Evolutionary conservation across 2,113 vertebrate genomes (phyloP), one percentile per base, ranked within the genome.

Genomic region (Aptenodytes patagonicus): DNA sequence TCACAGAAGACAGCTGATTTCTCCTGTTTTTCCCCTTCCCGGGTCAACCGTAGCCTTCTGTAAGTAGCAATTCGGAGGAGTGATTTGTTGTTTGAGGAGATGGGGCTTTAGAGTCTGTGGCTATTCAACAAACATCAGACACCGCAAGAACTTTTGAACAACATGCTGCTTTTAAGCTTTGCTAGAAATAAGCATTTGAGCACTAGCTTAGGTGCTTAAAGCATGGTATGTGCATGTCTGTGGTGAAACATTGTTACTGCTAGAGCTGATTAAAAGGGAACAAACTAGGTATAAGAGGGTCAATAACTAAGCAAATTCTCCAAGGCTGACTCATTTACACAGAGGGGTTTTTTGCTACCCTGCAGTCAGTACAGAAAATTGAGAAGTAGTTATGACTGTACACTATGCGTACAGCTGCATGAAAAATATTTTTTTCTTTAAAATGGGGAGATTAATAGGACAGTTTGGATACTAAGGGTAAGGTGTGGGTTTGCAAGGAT

Each of bases 271-370:
- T 47, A 60, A 65, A 82, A 82, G 0, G 6, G 87, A 94, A 49
- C 51, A 89, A 93, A 60, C 28, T 32, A 44, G 17, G 31, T 26
- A 15, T 18, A 80, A 88, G 69, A 52, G 44, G 51, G 91, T 89
- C 64, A 89, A 29, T 60, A 96, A 75, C 42, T 29, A 55, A 81
- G 25, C 79, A 20, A 81, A 40, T 72, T 93, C 77, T 82, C 42
- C 38, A 57, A 11, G 60, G 32, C 42, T 76, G 90, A 93, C 52
- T 97, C 69, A 81, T 86, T 89, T 60, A 75, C 46, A 55, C 64
- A 61, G 76, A 95, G 68, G 42, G 11, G 0, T 31, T 84, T 81
- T 90, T 58, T 73, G 54, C 46, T 66, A 1, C 17, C 68, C 68
- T 81, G 79, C 20, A 90, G 61, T 42, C 62, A 55, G 51, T 24